phyloP scores from a whole-genome alignment of 2,888 invertebrate genomes.

The Tethea ocularis region DNA sequence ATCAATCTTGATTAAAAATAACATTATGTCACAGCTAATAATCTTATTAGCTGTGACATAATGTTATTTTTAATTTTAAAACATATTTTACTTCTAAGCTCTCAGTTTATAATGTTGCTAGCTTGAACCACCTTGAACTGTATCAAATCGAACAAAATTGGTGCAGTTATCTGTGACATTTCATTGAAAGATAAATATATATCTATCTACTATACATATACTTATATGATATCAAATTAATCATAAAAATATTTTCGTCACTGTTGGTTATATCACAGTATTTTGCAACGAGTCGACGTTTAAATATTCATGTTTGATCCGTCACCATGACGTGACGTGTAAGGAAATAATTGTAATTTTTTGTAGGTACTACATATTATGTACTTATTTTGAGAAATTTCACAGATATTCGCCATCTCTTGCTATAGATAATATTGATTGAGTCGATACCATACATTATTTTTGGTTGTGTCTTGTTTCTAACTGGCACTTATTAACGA shows the following conservation, averaged over 20 bases:
- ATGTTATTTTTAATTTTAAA: too few relatives aligned
- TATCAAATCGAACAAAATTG: background rate
- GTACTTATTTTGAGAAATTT: background rate
- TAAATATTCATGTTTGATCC: background rate
- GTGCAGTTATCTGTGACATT: background rate
- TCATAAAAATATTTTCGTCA: background rate
- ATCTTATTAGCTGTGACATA: too few relatives aligned
- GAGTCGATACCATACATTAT: background rate
- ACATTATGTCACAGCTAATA: too few relatives aligned
- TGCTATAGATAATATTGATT: background rate
- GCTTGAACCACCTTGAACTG: background rate
- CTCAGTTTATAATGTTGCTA: background rate
- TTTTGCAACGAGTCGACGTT: background rate
- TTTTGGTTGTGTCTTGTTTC: background rate
- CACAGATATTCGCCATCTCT: background rate
- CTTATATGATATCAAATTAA: background rate
- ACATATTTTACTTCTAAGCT: too few relatives aligned
- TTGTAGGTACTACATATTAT: too few relatives aligned
- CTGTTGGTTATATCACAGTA: background rate
- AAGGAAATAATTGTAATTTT: too few relatives aligned
- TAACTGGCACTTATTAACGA: background rate
- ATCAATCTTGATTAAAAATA: too few relatives aligned
- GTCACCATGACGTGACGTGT: background rate
- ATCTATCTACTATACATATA: background rate
- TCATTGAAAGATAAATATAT: background rate